Evolutionary conservation across 2,797 vertebrate species (phyloP).

Genomic region (Sternotherus odoratus): DNA sequence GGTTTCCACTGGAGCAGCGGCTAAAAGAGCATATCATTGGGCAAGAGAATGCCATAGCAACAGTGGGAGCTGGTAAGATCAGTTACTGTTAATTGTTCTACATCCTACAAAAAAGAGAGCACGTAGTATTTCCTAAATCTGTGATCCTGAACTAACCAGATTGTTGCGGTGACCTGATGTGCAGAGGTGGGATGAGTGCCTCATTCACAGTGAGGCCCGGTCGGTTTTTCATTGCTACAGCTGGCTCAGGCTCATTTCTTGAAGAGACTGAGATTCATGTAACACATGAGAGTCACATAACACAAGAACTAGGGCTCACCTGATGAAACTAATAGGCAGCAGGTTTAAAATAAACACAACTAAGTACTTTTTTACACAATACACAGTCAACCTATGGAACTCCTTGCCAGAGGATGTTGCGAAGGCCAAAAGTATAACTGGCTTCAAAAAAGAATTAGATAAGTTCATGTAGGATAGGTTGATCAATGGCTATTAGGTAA

Average conservation of each 20-base stretch:
- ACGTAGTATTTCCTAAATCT: neutral
- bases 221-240: neutral
- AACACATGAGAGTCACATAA: neutral
- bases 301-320: neutral
- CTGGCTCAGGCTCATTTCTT: neutral
- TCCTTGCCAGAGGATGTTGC: neutral
- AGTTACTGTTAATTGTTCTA: fast-evolving
- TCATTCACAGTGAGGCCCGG: neutral
- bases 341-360: neutral
- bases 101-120: neutral
- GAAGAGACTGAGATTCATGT: neutral
- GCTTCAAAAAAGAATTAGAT: neutral
- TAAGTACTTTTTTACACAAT: neutral
- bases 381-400: neutral
- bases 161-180: neutral
- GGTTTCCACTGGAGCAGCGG: constrained; percentile 93
- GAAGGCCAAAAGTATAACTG: neutral
- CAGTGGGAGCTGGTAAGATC: constrained; percentile 90
- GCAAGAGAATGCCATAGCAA: constrained; percentile 94
- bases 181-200: neutral
- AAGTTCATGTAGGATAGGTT: neutral
- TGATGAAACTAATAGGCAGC: neutral
- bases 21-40: constrained; percentile 96
- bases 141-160: neutral
- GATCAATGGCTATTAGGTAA: neutral